Evolutionary conservation across 2,888 invertebrate species (phyloP).

Genomic region (Ornithoptera priamus): DNA sequence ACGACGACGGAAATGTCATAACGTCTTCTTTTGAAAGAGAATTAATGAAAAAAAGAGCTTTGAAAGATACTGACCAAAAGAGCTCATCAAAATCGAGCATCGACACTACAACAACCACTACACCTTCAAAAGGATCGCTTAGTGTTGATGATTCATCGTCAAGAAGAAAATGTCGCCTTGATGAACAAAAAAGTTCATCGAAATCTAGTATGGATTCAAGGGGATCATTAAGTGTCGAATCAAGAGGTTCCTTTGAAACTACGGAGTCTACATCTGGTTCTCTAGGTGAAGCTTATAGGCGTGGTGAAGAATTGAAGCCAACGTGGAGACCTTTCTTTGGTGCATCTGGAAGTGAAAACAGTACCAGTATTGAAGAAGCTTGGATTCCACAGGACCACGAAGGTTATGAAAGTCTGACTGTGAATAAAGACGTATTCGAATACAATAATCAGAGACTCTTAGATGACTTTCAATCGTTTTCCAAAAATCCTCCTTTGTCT

Average conservation of each 20-base stretch:
- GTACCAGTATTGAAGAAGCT: constrained; percentile 91
- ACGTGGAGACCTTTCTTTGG: constrained; percentile 92
- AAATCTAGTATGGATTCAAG: constrained; percentile 83
- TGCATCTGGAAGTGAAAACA: constrained; percentile 88
- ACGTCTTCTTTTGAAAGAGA: constrained; percentile 71
- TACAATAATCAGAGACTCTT: constrained; percentile 67
- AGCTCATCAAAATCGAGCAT: constrained; percentile 82
- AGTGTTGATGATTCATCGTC: constrained; percentile 77
- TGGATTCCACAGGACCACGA: constrained; percentile 89
- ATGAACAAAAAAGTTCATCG: constrained; percentile 79
- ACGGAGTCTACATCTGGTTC: constrained; percentile 88
- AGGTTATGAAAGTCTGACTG: constrained; percentile 78
- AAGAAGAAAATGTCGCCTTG: constrained; percentile 64
- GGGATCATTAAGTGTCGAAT: constrained; percentile 84
- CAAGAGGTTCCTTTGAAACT: constrained; percentile 84
- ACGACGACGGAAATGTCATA: constrained; percentile 74
- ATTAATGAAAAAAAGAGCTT: constrained; percentile 63
- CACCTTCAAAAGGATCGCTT: constrained; percentile 73
- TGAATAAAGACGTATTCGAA: constrained; percentile 73
- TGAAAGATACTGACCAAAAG: constrained; percentile 72
- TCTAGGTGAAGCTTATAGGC: constrained; percentile 84
- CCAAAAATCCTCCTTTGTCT: constrained; percentile 72
- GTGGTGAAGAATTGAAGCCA: constrained; percentile 86
- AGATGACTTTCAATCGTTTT: constrained; percentile 76
- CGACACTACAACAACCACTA: constrained; percentile 73